Evolutionary conservation across 2,888 invertebrate genomes (phyloP), one percentile per base, ranked within the genome.

Genomic region (Perizoma affinitatum): DNA sequence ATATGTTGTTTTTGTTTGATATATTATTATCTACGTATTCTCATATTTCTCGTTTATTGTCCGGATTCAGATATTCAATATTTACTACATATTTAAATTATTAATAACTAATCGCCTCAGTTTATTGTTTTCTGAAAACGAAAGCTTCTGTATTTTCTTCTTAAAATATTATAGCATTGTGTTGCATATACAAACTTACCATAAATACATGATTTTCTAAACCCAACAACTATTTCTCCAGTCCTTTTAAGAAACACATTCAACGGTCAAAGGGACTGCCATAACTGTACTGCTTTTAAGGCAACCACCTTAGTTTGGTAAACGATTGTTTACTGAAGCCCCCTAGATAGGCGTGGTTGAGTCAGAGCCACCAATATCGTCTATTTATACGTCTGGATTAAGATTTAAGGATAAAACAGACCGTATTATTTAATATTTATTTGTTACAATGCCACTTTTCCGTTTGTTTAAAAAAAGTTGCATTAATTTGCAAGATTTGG

Each of bases 261-360:
- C 73, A 77, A 66, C 73, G 78, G 80, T 84, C 82, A 81, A 74
- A 83, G 79, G 79, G 59, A 48, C 57, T 65, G 56, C 79, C 73
- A 73, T 84, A 86, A 82, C 81, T 73, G 82, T 82, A 74, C 65
- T 63, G 69, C 82, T 69, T 78, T 82, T 82, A 87, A 47, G 62
- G 62, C 41, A 47, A 47, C 38, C 40, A 11, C n/a, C 58, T 62
- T 34, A 55, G 38, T 63, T 63, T 79, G 84, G 85, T 58, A 73
- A 72, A 76, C 75, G 73, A 78, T 71, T 76, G 76, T 78, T 76
- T 74, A 73, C 72, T 54, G 67, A 58, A 60, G 57, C 33, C 68
- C 22, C 74, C 63, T 58, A 66, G 61, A 58, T 73, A 72, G 68
- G 71, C 69, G 64, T 34, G 61, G 60, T 63, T 67, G 66, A 69